phyloP scores from a whole-genome alignment of 2,113 vertebrate species.

The Centropristis striata region DNA sequence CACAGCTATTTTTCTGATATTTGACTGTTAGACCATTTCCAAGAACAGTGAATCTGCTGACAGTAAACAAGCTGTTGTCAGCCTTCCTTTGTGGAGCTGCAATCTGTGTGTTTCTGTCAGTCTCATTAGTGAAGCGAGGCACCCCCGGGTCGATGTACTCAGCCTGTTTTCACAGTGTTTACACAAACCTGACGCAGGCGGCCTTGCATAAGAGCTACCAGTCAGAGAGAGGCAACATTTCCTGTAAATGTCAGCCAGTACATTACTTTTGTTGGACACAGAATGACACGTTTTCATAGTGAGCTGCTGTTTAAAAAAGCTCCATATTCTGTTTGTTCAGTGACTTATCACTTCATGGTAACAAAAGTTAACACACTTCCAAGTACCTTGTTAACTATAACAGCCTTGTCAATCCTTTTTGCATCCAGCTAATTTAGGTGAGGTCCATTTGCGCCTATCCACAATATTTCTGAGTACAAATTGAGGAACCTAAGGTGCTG shows the following conservation, averaged over 20 bases:
- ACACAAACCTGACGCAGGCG: slow-evolving; percentile 43
- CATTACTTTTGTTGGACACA: neutral
- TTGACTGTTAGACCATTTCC: slow-evolving; percentile 5
- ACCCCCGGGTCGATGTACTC: slow-evolving; percentile 32
- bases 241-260: neutral
- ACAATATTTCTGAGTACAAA: neutral
- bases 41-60: slow-evolving; percentile 27
- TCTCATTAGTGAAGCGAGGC: slow-evolving; percentile 36
- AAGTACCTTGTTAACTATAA: neutral
- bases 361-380: neutral
- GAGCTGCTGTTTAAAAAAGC: slow-evolving; percentile 2
- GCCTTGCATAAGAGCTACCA: neutral
- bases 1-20: neutral
- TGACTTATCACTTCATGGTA: neutral
- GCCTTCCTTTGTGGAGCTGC: slow-evolving; percentile 27
- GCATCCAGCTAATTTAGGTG: neutral
- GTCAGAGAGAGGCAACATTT: neutral
- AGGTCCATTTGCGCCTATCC: neutral
- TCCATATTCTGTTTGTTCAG: neutral
- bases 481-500: neutral
- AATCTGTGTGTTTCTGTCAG: slow-evolving; percentile 46
- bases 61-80: slow-evolving; percentile 35
- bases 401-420: neutral
- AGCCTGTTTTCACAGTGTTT: slow-evolving; percentile 54
- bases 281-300: neutral